A percentile compares a stretch with the other conserved stretches of the same genome.
These are phyloP conservation scores for Sebastes flavidus DNA, from an alignment of 2,797 vertebrate genomes.

Conservation along the genomic window DNA sequence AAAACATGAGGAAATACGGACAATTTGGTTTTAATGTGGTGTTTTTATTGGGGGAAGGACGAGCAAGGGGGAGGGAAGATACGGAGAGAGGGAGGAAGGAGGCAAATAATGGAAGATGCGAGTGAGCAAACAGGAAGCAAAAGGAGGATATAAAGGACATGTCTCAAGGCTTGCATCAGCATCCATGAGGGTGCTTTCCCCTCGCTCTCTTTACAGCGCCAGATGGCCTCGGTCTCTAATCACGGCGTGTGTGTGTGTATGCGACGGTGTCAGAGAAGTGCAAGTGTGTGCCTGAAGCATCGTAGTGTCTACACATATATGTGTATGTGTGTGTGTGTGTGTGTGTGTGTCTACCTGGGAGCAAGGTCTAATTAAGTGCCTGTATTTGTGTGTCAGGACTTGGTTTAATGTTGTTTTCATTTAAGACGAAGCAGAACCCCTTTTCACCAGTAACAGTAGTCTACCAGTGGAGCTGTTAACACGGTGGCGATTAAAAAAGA, in stretches of 20 bases:
- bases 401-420: constrained; percentile 35
- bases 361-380: constrained; percentile 24
- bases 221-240: constrained; percentile 80
- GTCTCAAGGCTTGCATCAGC: constrained; percentile 75
- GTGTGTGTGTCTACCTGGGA: not conserved
- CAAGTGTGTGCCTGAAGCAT: constrained; percentile 15
- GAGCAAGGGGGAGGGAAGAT: constrained; percentile 12
- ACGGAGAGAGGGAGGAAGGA: not conserved
- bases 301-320: not conserved
- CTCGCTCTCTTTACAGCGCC: constrained; percentile 55
- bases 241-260: constrained; percentile 40
- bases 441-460: not conserved
- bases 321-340: constrained; percentile 5
- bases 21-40: constrained; percentile 46
- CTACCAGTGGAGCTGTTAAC: not conserved
- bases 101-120: constrained; percentile 12
- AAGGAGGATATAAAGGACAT: constrained; percentile 55
- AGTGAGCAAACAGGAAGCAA: constrained; percentile 29
- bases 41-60: constrained; percentile 36
- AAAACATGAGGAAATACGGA: constrained; percentile 56
- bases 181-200: constrained; percentile 67
- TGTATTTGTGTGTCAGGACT: constrained; percentile 2
- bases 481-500: not conserved
- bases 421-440: not conserved
- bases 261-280: constrained; percentile 6